Evolutionary conservation across 2,888 invertebrate species (phyloP).

Genomic region (Metopia argyrocephala): DNA sequence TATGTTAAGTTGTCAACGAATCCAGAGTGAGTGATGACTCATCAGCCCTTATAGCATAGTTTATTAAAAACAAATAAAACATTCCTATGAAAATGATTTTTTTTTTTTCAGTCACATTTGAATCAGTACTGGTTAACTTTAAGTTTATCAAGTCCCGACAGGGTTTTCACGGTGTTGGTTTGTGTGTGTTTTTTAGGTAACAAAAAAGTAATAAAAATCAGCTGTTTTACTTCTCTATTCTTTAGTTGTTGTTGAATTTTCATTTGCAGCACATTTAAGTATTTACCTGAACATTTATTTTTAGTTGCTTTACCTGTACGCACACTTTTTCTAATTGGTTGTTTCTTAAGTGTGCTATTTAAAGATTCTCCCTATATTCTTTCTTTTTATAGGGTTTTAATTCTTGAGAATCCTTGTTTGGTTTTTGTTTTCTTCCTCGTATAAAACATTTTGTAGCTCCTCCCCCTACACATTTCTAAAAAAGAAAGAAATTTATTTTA

Average conservation of each 20-base stretch:
- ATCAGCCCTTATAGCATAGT: too few relatives aligned
- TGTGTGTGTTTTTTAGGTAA: background rate
- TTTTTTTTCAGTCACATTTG: too few relatives aligned
- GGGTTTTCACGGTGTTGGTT: background rate
- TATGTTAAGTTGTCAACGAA: too few relatives aligned
- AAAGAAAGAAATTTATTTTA: background rate
- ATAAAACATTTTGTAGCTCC: slow-evolving; percentile 33
- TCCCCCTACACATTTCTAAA: slow-evolving; percentile 29
- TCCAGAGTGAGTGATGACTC: too few relatives aligned
- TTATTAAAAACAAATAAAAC: too few relatives aligned
- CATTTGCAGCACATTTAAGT: slow-evolving; percentile 25
- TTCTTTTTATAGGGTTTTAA: background rate
- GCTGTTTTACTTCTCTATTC: slow-evolving; percentile 45
- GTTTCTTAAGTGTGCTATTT: background rate
- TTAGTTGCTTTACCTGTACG: slow-evolving; percentile 42
- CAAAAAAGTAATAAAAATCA: slow-evolving; percentile 33
- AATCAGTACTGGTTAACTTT: too few relatives aligned
- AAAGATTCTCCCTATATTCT: slow-evolving; percentile 2
- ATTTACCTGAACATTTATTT: slow-evolving; percentile 36
- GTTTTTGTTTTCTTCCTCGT: background rate
- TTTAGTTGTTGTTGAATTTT: background rate
- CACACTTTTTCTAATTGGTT: slow-evolving; percentile 54
- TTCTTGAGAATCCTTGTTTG: slow-evolving; percentile 31
- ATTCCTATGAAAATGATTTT: too few relatives aligned
- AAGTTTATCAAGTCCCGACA: too few relatives aligned